A percentile compares a stretch with the other conserved stretches of the same genome.
These are phyloP conservation scores for Lithosia quadra DNA, from an alignment of 2,888 invertebrate genomes.

Conservation along the genomic window DNA sequence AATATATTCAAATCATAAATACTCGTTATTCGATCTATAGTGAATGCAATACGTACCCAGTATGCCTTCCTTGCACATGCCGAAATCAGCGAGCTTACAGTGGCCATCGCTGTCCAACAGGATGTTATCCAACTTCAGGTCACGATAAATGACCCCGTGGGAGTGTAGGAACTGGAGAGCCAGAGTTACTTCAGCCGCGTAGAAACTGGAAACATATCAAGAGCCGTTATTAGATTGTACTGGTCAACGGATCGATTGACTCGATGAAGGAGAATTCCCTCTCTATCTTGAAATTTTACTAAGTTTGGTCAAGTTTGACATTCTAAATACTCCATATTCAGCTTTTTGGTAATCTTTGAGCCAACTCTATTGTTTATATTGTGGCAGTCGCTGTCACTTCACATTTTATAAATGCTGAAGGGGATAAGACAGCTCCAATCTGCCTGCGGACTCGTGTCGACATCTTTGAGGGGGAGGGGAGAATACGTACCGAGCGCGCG, in stretches of 20 bases:
- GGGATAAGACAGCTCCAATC: too few relatives aligned
- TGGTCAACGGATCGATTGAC: not conserved
- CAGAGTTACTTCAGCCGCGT: conserved; percentile 99
- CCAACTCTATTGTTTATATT: too few relatives aligned
- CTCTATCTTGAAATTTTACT: too few relatives aligned
- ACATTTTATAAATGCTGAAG: too few relatives aligned
- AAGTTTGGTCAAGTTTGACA: too few relatives aligned
- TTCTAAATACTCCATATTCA: too few relatives aligned
- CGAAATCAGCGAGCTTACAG: conserved; percentile 97
- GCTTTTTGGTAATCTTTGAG: too few relatives aligned
- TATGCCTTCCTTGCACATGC: conserved; percentile 99
- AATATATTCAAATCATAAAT: too few relatives aligned
- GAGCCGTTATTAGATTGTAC: not conserved
- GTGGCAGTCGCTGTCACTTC: too few relatives aligned
- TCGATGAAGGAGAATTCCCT: not conserved
- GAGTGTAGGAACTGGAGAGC: conserved; percentile 98
- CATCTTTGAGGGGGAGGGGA: too few relatives aligned
- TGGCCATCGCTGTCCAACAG: conserved; percentile 98
- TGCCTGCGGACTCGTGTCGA: too few relatives aligned
- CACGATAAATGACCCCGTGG: conserved; percentile 99
- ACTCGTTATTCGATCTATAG: not conserved
- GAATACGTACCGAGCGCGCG: conserved; percentile 91
- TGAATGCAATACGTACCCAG: conserved; percentile 66
- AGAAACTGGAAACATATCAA: conserved; percentile 86
- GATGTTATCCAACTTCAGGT: conserved; percentile 99